These are phyloP conservation scores for Parambassis ranga DNA, from an alignment of 2,797 vertebrate species.

Conservation along the genomic window DNA sequence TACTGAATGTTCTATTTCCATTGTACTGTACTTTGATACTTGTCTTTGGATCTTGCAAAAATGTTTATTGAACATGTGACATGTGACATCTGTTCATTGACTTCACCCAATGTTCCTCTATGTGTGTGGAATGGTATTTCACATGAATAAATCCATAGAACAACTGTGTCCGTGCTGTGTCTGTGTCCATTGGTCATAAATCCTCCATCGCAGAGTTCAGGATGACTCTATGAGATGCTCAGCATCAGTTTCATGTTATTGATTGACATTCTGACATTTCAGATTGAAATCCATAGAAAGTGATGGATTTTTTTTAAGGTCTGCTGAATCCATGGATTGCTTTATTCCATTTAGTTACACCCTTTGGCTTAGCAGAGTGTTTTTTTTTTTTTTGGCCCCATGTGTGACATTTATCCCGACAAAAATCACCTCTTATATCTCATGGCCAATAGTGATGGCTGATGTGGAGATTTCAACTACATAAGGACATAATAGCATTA, in stretches of 20 bases:
- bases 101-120: slow-evolving; percentile 65
- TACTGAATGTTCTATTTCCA: slow-evolving; percentile 67
- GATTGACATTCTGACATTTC: slow-evolving; percentile 49
- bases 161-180: slow-evolving; percentile 14
- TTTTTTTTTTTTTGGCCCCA: slow-evolving; percentile 16
- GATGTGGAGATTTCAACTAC: no score
- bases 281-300: slow-evolving; percentile 33
- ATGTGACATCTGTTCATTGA: slow-evolving; percentile 68
- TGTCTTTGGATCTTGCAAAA: slow-evolving; percentile 68
- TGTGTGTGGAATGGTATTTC: slow-evolving; percentile 76
- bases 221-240: background rate
- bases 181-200: background rate
- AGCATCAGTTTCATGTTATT: slow-evolving; percentile 26
- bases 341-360: slow-evolving; percentile 33
- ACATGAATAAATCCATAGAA: slow-evolving; percentile 72
- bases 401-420: slow-evolving; percentile 35
- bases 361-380: slow-evolving; percentile 22
- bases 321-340: slow-evolving; percentile 26
- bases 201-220: background rate
- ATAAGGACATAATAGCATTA: no score
- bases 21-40: slow-evolving; percentile 72
- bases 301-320: slow-evolving; percentile 40
- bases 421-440: slow-evolving; percentile 13
- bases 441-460: background rate
- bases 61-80: slow-evolving; percentile 61